phyloP scores from a whole-genome alignment of 2,797 vertebrate species.

The Myoxocephalus aenaeus region DNA sequence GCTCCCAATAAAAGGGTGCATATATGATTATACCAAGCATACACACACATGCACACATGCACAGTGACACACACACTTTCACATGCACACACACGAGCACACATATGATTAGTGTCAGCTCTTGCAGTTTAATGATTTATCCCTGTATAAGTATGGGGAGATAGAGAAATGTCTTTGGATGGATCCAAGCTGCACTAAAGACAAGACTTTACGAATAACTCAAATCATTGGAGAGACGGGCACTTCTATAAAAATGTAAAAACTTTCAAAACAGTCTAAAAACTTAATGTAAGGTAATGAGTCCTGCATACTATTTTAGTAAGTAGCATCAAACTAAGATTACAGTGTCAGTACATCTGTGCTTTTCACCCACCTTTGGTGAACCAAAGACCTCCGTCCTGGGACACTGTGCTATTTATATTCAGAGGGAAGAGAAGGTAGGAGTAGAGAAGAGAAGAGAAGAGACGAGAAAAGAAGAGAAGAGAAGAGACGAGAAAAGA shows the following conservation, averaged over 20 bases:
- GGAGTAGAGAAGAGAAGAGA: not conserved
- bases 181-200: not conserved
- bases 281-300: constrained; percentile 36
- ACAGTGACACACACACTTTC: not conserved
- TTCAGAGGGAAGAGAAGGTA: constrained; percentile 3
- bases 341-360: constrained; percentile 54
- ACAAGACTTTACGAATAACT: not conserved
- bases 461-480: no score
- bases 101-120: not conserved
- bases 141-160: not conserved
- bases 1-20: constrained; percentile 52
- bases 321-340: constrained; percentile 37
- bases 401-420: constrained; percentile 46
- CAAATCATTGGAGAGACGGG: constrained; percentile 1
- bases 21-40: constrained; percentile 51
- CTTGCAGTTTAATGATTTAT: constrained; percentile 1
- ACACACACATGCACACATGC: not conserved
- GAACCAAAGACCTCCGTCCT: constrained; percentile 21
- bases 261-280: constrained; percentile 19
- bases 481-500: no score
- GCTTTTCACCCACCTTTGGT: constrained; percentile 50
- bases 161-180: not conserved
- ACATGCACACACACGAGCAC: not conserved
- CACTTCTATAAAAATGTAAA: not conserved
- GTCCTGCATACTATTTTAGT: constrained; percentile 40